Percentiles rank a stretch among this genome's conserved stretches.
phyloP scores from a whole-genome alignment of 53 echinoderm and acorn worm species.

The Mesocentrotus franciscanus region DNA sequence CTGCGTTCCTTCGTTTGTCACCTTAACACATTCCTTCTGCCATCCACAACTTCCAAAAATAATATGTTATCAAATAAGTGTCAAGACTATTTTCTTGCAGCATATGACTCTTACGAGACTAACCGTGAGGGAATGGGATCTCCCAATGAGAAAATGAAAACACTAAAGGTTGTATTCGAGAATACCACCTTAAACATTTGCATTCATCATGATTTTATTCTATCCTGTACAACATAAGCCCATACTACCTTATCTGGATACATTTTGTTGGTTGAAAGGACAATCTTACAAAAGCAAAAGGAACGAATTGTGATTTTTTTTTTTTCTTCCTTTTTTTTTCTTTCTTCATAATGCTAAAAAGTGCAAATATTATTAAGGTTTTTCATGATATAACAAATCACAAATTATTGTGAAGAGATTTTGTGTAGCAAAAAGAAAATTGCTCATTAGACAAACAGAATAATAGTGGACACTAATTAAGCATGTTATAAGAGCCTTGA shows the following conservation, averaged over 20 bases:
- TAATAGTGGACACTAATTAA: neutral
- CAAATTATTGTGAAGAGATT: too few relatives aligned
- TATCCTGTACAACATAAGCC: too few relatives aligned
- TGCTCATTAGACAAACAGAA: neutral
- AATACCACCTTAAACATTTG: too few relatives aligned
- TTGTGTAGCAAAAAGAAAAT: too few relatives aligned
- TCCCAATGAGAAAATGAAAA: neutral
- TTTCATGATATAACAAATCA: neutral
- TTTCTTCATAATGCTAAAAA: too few relatives aligned
- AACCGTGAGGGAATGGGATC: neutral
- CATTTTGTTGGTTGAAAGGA: too few relatives aligned
- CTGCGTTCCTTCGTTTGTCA: conserved; percentile 53
- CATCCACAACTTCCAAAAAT: conserved; percentile 39
- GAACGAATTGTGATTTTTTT: too few relatives aligned
- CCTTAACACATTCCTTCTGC: conserved; percentile 32
- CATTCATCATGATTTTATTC: neutral
- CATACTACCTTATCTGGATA: too few relatives aligned
- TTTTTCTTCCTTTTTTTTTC: too few relatives aligned
- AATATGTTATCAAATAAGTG: conserved; percentile 34
- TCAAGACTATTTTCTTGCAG: neutral
- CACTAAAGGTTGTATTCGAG: too few relatives aligned
- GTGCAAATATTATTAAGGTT: too few relatives aligned
- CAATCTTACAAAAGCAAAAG: too few relatives aligned
- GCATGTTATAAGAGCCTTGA: neutral
- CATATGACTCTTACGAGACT: conserved; percentile 22